Percentiles rank a stretch among this genome's conserved stretches.
phyloP scores from a whole-genome alignment of 2,888 invertebrate species.

The Globia sparganii region DNA sequence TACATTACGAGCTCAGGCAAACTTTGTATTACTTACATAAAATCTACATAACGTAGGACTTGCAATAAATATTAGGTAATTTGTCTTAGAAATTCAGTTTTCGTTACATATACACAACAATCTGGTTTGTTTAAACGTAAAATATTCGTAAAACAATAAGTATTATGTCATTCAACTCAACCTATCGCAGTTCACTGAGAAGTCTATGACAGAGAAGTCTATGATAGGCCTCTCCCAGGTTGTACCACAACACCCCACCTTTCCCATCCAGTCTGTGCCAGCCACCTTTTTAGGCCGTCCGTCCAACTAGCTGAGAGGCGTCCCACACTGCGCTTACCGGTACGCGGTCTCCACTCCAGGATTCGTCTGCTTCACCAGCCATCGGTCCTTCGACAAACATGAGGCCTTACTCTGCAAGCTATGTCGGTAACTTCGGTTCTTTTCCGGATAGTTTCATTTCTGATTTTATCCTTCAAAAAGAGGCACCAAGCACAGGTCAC shows the following conservation, averaged over 20 bases:
- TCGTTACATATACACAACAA: slow-evolving; percentile 11
- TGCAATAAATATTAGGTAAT: slow-evolving; percentile 38
- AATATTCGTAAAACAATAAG: slow-evolving; percentile 31
- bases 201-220: too few species aligned
- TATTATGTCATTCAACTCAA: background rate
- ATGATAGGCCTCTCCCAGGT: too few species aligned
- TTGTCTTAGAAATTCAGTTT: slow-evolving; percentile 12
- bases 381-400: background rate
- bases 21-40: slow-evolving; percentile 38
- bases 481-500: background rate
- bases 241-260: too few species aligned
- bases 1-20: slow-evolving; percentile 43
- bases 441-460: too few species aligned
- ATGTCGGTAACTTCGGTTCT: background rate
- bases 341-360: background rate
- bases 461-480: background rate
- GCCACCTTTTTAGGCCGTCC: background rate
- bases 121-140: background rate
- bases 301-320: background rate
- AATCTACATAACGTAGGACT: slow-evolving; percentile 1
- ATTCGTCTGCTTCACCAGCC: background rate
- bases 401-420: background rate
- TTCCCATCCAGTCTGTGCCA: background rate
- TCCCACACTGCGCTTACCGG: background rate
- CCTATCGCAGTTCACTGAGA: background rate